Percentiles rank a stretch among this genome's conserved stretches.
Conservation (phyloP, 2,113 vertebrate genomes). For the Proteles cristata region DNA sequence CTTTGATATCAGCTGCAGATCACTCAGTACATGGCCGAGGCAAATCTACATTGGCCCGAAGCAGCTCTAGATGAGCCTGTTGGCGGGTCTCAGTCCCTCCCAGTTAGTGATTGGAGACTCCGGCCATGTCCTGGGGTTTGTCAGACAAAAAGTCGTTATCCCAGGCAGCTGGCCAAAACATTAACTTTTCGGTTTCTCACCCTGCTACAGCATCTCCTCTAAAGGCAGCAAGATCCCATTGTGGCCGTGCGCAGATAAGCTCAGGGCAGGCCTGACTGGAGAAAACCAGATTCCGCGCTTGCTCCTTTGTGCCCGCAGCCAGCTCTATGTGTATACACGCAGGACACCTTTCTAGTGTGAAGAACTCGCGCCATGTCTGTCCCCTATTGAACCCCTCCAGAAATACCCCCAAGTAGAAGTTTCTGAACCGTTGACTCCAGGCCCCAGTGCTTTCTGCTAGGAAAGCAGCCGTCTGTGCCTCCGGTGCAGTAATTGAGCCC, state of each 20-base stretch:
- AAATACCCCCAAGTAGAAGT: constrained; percentile 66
- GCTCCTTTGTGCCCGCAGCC: constrained; percentile 73
- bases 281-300: constrained; percentile 77
- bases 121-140: constrained; percentile 73
- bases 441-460: constrained; percentile 80
- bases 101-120: constrained; percentile 72
- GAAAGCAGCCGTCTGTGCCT: constrained; percentile 69
- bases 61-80: constrained; percentile 86
- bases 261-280: constrained; percentile 84
- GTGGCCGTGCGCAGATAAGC: constrained; percentile 62
- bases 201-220: constrained; percentile 80
- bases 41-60: constrained; percentile 85
- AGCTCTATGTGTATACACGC: constrained; percentile 68
- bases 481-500: constrained; percentile 63
- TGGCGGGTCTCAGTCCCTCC: constrained; percentile 82
- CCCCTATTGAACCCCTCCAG: constrained; percentile 67
- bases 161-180: constrained; percentile 77
- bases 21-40: constrained; percentile 89
- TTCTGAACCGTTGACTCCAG: constrained; percentile 63
- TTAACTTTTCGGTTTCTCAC: constrained; percentile 73
- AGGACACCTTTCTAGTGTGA: constrained; percentile 78
- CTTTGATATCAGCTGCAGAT: constrained; percentile 90
- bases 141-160: constrained; percentile 72
- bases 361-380: constrained; percentile 74
- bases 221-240: constrained; percentile 82